Percentiles rank a stretch among this genome's conserved stretches.
Conservation (phyloP, 37 sponge, comb jelly and placozoan species). For the Lycopodina hypogea region DNA sequence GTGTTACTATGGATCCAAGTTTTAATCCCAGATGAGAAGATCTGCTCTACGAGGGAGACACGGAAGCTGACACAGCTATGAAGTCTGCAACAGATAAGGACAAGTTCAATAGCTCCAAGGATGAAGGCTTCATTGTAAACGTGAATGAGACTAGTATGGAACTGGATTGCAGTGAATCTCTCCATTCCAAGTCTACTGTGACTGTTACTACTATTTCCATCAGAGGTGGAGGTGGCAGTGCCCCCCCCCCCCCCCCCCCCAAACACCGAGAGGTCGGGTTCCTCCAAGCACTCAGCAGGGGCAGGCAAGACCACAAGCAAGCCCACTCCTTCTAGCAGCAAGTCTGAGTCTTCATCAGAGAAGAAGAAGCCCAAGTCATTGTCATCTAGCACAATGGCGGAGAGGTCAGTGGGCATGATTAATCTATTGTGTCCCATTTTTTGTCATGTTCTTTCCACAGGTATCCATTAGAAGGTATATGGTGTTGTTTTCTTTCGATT, state of each 20-base stretch:
- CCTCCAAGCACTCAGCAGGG: neutral
- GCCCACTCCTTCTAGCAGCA: neutral
- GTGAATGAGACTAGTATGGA: conserved; percentile 23
- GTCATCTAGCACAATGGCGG: neutral
- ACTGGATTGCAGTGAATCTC: neutral
- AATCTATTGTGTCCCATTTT: too few relatives aligned
- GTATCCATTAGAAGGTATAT: too few relatives aligned
- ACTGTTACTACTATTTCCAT: too few relatives aligned
- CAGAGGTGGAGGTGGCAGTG: neutral
- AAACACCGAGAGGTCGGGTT: neutral
- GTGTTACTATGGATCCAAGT: conserved; percentile 37
- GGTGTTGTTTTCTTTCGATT: too few relatives aligned
- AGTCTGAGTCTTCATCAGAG: neutral
- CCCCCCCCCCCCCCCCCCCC: too few relatives aligned
- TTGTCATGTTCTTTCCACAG: too few relatives aligned
- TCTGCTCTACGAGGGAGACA: conserved; percentile 53
- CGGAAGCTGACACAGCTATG: conserved; percentile 8
- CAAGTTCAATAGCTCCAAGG: conserved; percentile 3
- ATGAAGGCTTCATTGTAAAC: conserved; percentile 28
- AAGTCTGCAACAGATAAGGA: neutral
- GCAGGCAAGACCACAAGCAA: neutral
- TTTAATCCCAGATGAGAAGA: conserved; percentile 38
- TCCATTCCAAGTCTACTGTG: neutral
- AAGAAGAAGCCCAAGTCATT: neutral
- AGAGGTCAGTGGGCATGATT: conserved; percentile 1